Evolutionary conservation across 1,140 invertebrate species (phyloP), one percentile per base, ranked within the genome.

Genomic region (Phocides pigmalion): DNA sequence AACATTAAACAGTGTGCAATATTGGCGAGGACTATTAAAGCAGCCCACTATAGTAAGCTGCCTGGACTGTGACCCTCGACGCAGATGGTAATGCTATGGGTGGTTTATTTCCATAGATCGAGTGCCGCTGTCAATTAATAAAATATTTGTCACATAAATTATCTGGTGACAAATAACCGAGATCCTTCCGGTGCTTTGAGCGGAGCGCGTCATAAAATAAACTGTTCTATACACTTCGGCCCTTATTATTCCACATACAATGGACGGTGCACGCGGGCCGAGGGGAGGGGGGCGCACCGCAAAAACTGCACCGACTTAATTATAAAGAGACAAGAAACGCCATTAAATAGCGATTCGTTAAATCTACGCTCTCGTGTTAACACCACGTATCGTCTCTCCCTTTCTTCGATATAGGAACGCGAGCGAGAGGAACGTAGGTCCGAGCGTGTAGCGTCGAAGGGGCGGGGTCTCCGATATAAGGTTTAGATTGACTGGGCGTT

Each of bases 251-350:
- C 70, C 59, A 44, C 50, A 64, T 70, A 84, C 82, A 85, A 85
- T 81, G 61, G 56, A 62, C 16, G 65, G 53, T 17, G 49, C 8
- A 64, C 41, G 62, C 44, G 49, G 56, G 47, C 44, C 14, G 56
- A 51, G 3, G 62, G 50, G 67, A 47, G 62, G 58, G 67, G 50
- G 62, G 58, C 49, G 64, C 66, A 76, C 84, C 82, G 78, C 87
- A 91, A 91, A 91, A 91, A 91, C 81, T 89, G 85, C 87, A 85
- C 84, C 82, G 83, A 89, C 87, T 91, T 91, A 89, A 90, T 90
- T 90, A 90, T 90, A 90, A 88, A 88, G 87, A 90, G 87, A 90
- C 88, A 90, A 90, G 88, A 89, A 89, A 76, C 81, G 87, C 84
- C 79, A 89, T 90, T 80, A 90, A 90, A 90, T 89, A 89, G 70